phyloP scores from a whole-genome alignment of 2,113 vertebrate genomes.

The Motacilla tschutschensis region DNA sequence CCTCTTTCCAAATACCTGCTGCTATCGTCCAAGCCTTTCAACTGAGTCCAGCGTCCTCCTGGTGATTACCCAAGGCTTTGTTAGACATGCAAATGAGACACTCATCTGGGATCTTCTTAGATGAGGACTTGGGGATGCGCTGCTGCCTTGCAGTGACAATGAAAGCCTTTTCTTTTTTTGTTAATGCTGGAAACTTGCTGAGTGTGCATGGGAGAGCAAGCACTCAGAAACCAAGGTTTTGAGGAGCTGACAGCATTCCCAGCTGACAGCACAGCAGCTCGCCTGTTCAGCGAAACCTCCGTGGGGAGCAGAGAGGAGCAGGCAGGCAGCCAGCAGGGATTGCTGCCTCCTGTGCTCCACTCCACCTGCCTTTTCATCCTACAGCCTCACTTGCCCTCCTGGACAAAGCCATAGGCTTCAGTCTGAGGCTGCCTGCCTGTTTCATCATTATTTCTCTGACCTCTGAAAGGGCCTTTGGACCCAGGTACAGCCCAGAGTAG shows the following conservation, averaged over 20 bases:
- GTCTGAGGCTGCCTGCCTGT: neutral
- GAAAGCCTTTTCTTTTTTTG: neutral
- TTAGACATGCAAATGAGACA: slow-evolving; percentile 62
- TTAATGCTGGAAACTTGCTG: slow-evolving; percentile 8
- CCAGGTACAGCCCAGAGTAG: neutral
- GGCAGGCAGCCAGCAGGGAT: neutral
- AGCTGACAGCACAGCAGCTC: neutral
- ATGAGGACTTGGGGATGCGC: neutral
- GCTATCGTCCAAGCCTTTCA: slow-evolving; percentile 57
- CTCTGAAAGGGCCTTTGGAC: neutral
- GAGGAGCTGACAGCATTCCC: slow-evolving; percentile 29
- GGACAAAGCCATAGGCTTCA: neutral
- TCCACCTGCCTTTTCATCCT: slow-evolving; percentile 17
- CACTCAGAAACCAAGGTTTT: neutral
- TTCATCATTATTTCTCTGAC: neutral
- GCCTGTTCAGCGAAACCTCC: neutral
- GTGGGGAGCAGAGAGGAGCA: neutral
- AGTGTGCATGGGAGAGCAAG: neutral
- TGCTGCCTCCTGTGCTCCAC: neutral
- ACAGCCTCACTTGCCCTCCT: neutral
- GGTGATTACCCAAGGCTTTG: slow-evolving; percentile 60
- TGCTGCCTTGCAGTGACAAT: slow-evolving; percentile 15
- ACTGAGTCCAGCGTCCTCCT: slow-evolving; percentile 51
- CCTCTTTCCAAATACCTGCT: slow-evolving; percentile 40
- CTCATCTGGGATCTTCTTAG: slow-evolving; percentile 35